Evolutionary conservation across 2,888 invertebrate species (phyloP).

Genomic region (Dasypolia templi): DNA sequence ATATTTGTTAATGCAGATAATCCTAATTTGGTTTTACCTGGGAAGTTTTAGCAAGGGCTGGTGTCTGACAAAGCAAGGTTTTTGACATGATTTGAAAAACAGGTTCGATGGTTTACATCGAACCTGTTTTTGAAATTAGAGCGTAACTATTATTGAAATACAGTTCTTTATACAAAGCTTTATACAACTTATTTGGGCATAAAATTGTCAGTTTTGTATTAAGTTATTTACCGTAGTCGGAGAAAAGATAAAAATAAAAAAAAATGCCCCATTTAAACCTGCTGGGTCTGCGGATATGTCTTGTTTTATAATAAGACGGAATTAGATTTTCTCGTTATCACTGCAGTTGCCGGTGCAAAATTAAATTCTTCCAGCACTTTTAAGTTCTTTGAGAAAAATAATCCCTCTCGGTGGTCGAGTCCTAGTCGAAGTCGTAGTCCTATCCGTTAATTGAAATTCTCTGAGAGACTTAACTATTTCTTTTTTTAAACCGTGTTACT

Average conservation of each 20-base stretch:
- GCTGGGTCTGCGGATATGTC: background rate
- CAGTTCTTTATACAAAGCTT: background rate
- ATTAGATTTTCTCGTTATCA: slow-evolving; percentile 42
- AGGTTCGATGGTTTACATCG: no score
- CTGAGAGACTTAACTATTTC: slow-evolving; percentile 3
- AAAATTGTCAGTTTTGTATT: background rate
- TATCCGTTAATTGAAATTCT: slow-evolving; percentile 50
- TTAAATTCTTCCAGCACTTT: slow-evolving; percentile 54
- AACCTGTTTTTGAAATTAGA: no score
- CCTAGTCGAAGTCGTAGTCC: no score
- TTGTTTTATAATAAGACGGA: background rate
- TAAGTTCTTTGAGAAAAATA: slow-evolving; percentile 44
- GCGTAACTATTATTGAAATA: no score
- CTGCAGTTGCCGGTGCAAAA: slow-evolving; percentile 53
- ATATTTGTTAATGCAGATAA: no score
- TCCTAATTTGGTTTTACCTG: no score
- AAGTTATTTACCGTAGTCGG: background rate
- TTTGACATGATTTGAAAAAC: no score
- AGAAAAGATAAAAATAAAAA: background rate
- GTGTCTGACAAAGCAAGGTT: no score
- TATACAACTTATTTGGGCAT: background rate
- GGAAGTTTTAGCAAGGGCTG: no score
- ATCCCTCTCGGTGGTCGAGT: slow-evolving; percentile 19
- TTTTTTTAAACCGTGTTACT: background rate
- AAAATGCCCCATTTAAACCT: background rate